A percentile compares a stretch with the other conserved stretches of the same genome.
Evolutionary conservation across 2,113 vertebrate genomes (phyloP).

Genomic region (Epinephelus cyanopodus): DNA sequence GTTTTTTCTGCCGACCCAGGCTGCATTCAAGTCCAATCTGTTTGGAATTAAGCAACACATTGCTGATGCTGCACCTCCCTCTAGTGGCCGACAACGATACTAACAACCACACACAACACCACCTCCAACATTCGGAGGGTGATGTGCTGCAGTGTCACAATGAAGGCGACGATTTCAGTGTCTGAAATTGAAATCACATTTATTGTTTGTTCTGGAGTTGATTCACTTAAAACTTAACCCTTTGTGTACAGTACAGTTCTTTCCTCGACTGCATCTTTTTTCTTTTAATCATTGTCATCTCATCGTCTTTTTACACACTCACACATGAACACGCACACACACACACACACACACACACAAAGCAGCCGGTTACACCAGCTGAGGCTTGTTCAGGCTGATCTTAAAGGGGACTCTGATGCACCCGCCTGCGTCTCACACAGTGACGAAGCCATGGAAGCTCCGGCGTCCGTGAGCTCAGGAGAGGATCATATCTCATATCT

Average conservation of each 20-base stretch:
- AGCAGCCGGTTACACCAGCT: conserved; percentile 72
- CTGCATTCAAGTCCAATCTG: not conserved
- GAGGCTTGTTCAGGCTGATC: conserved; percentile 58
- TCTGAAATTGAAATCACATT: conserved; percentile 85
- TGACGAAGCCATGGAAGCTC: conserved; percentile 44
- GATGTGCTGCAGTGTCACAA: not conserved
- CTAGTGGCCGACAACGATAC: conserved; percentile 45
- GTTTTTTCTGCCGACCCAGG: not conserved
- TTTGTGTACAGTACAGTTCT: conserved; percentile 78
- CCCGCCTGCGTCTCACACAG: conserved; percentile 33
- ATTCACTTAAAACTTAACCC: conserved; percentile 81
- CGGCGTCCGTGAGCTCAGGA: conserved; percentile 33
- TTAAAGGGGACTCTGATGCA: conserved; percentile 60
- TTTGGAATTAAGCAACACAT: not conserved
- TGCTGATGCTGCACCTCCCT: conserved; percentile 36
- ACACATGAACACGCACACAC: conserved; percentile 17
- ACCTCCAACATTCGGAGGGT: no score
- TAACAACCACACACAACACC: not conserved
- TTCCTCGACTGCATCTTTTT: conserved; percentile 56
- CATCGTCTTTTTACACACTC: conserved; percentile 33
- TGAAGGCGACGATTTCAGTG: not conserved
- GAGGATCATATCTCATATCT: conserved; percentile 20
- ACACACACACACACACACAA: conserved; percentile 14
- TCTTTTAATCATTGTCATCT: conserved; percentile 44
- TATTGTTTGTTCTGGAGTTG: conserved; percentile 85